Base-by-base conservation (phyloP, 2,797 vertebrate genomes). In the Melanotaenia pygmaea region DNA sequence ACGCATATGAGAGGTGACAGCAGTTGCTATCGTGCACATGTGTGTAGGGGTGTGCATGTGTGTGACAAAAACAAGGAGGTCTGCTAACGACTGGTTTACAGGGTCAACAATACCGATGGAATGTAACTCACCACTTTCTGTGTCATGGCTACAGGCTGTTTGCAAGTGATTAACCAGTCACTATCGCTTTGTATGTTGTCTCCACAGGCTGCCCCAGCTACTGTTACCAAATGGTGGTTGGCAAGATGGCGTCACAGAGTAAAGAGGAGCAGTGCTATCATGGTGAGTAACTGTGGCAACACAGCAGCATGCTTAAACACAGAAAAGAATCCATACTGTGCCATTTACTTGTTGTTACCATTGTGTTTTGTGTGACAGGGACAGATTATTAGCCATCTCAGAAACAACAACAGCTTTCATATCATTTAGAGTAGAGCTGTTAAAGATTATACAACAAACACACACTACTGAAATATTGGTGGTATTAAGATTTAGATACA, bases 1-100 rank as follows among this genome's bases (percentile, higher is more conserved):
- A 79, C 83, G 72, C 70, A 3, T 74, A 86, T 90, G 70, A 80
- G 74, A 85, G 84, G 79, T 88, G 88, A 89, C 89, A 86, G 83
- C 37, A 5, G 66, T 77, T 62, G 73, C 22, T 67, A 51, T 64
- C 50, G 70, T 77, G 47, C 57, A 20, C 57, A 40, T 47, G 47
- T 34, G 37, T 67, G 61, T 60, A 53, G 51, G 24, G 62, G 37
- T 70, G 68, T 69, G 37, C 70, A 35, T 59, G 32, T 64, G 69
- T 58, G 57, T 65, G 43, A 54, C 50, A 53, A 74, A 24, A 32
- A 77, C 80, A 70, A 24, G 59, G 38, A 78, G 65, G 56, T 84
- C 76, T 75, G 77, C 75, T 91, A 91, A 91, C 88, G 72, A 90
- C 75, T 74, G 71, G 50, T 81, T 80, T 66, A 74, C 74, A 74